A percentile compares a stretch with the other conserved stretches of the same genome.
These are phyloP conservation scores for Cyclopterus lumpus DNA, from an alignment of 2,797 vertebrate species.

Conservation along the genomic window DNA sequence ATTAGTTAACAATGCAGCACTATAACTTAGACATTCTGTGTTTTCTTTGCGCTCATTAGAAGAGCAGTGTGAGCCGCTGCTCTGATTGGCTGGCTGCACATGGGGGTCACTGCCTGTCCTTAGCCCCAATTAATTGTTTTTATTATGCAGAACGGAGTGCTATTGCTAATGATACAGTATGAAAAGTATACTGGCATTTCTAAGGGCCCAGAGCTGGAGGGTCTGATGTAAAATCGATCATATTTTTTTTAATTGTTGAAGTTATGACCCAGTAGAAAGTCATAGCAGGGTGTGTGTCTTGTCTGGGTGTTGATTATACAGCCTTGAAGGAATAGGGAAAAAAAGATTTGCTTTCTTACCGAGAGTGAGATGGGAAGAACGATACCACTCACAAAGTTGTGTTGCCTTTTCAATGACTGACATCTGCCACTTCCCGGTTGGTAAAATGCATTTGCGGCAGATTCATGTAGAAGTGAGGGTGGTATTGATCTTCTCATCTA, in stretches of 20 bases:
- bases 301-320: neutral
- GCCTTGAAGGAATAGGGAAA: neutral
- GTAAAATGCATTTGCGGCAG: neutral
- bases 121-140: constrained; percentile 44
- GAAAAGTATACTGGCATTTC: constrained; percentile 19
- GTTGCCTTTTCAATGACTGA: neutral
- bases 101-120: constrained; percentile 25
- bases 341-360: neutral
- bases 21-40: constrained; percentile 8
- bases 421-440: neutral
- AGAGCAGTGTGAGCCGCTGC: constrained; percentile 29
- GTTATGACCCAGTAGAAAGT: neutral
- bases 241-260: constrained; percentile 1
- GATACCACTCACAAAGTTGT: neutral
- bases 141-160: constrained; percentile 31
- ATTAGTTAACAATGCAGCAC: constrained; percentile 14
- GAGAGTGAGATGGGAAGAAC: neutral
- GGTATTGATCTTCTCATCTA: neutral
- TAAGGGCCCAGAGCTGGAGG: neutral
- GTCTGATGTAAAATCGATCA: constrained; percentile 20
- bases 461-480: neutral
- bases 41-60: constrained; percentile 27
- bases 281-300: neutral
- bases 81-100: constrained; percentile 12
- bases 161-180: constrained; percentile 24